Conservation (phyloP, 1,140 invertebrate genomes). For the Sinella curviseta region DNA sequence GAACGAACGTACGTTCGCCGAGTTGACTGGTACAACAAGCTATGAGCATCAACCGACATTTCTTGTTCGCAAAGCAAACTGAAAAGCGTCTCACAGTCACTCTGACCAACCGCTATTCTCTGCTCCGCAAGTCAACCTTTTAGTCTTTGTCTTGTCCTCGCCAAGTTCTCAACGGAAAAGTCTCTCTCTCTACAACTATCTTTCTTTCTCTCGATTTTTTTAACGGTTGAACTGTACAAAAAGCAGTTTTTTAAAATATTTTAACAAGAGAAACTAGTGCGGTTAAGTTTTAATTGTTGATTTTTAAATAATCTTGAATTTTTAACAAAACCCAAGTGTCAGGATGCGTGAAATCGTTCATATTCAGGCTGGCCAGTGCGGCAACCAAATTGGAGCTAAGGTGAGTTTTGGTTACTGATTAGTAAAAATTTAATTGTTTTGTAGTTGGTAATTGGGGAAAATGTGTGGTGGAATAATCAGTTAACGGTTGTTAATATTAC, state of each 20-base stretch:
- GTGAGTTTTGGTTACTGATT: constrained; percentile 51
- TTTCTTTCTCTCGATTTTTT: no score
- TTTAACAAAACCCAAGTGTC: constrained; percentile 27
- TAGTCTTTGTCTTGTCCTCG: no score
- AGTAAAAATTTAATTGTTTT: neutral
- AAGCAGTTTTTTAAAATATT: neutral
- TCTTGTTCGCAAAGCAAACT: no score
- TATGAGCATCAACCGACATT: no score
- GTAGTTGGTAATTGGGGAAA: neutral
- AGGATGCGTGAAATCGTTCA: constrained; percentile 76
- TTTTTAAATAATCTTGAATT: neutral
- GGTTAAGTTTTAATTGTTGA: neutral
- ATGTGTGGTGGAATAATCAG: neutral
- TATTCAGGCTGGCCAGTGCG: constrained; percentile 74
- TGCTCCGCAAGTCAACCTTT: no score
- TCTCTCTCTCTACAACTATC: no score
- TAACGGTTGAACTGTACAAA: no score
- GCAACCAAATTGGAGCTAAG: constrained; percentile 75
- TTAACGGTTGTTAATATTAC: neutral
- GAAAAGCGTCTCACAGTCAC: no score
- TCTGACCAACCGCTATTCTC: no score
- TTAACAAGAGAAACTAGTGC: neutral
- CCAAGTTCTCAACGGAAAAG: no score
- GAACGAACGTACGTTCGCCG: no score
- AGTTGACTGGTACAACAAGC: no score